Base-by-base conservation (phyloP, 2,797 vertebrate species). In the Dromococcyx pavoninus region DNA sequence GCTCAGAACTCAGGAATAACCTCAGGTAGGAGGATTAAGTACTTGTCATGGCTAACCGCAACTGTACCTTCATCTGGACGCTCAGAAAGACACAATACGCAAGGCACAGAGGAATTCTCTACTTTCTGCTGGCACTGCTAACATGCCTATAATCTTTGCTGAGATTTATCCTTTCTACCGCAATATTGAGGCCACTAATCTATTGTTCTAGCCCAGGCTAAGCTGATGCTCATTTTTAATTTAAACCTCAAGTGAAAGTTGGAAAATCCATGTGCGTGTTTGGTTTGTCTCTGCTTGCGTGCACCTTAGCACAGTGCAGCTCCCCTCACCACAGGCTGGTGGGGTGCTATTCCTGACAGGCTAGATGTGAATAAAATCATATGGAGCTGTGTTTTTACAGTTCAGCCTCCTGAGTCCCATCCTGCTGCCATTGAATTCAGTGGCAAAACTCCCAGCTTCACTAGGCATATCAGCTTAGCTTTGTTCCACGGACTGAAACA, bases 401-500 rank as follows among this genome's bases (percentile, higher is more conserved):
- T 70, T 95, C 94, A 95, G 80, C 73, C 69, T 93, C 91, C 67
- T 56, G 43, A 96, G 86, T 88, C 90, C 54, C 57, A 77, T 89
- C 80, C 91, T 82, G 48, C 76, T 92, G 89, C 92, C 94, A 88
- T 57, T 82, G 95, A 91, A 96, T 89, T 64, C 93, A 67, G 82
- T 89, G 91, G 95, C 83, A 94, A 90, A 91, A 78, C 83, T 97
- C 93, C 91, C 93, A 88, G 21, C 60, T 88, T 93, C 33, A 1
- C 93, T 86, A 90, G 88, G 94, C 83, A 44, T 91, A 95, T 93
- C 86, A 93, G 91, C 96, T 97, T 93, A 96, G 91, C 77, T 94
- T 94, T 93, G 84, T 95, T 96, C 89, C 80, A 64, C 2, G 1
- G 91, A 58, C 93, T 94, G 93, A 95, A 97, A 95, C 77, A 72